A percentile compares a stretch with the other conserved stretches of the same genome.
Conservation (phyloP, 1,140 invertebrate genomes). For the Psix sp. region DNA sequence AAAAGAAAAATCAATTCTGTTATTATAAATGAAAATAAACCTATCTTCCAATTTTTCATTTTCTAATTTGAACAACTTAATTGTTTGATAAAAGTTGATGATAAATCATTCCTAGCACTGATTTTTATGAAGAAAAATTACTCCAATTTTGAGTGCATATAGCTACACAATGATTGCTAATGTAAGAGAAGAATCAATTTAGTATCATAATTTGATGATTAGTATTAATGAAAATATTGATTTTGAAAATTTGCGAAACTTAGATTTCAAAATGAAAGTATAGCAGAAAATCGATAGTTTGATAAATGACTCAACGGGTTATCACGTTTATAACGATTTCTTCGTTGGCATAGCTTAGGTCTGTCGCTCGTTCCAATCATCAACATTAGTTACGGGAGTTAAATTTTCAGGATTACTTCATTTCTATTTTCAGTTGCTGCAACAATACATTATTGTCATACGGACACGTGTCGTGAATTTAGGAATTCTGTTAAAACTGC, state of each 20-base stretch:
- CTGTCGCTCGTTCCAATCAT: conserved; percentile 32
- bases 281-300: conserved; percentile 36
- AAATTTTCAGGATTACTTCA: conserved; percentile 41
- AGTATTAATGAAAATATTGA: not conserved
- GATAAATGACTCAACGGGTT: conserved; percentile 25
- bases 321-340: conserved; percentile 40
- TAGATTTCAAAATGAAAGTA: conserved; percentile 14
- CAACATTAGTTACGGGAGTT: conserved; percentile 26
- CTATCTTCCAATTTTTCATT: too few species aligned
- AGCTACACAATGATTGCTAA: too few species aligned
- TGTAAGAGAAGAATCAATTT: not conserved
- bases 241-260: not conserved
- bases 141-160: too few species aligned
- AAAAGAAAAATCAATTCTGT: too few species aligned
- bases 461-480: conserved; percentile 11
- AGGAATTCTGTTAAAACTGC: conserved; percentile 14
- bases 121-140: too few species aligned
- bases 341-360: conserved; percentile 36
- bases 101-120: too few species aligned
- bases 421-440: conserved; percentile 33
- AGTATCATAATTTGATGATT: not conserved
- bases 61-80: too few species aligned
- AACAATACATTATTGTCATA: conserved; percentile 19
- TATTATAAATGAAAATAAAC: too few species aligned
- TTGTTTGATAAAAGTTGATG: too few species aligned